These are phyloP conservation scores for Sarcophaga bullata DNA, from an alignment of 1,140 invertebrate genomes.

Conservation along the genomic window DNA sequence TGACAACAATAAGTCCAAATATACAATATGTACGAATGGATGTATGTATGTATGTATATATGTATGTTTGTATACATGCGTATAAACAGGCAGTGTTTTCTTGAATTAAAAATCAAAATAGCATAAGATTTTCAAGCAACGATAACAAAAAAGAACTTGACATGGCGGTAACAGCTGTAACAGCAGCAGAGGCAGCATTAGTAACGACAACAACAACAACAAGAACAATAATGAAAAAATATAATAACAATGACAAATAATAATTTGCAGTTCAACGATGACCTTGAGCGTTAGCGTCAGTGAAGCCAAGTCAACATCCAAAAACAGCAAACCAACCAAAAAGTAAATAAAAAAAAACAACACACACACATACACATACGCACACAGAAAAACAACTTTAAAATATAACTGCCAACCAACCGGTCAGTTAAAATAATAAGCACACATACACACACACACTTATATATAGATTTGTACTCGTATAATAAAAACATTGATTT, in stretches of 20 bases:
- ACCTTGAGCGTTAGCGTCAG: not conserved
- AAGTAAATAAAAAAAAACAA: not conserved
- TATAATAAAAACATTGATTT: no score
- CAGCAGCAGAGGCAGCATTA: not conserved
- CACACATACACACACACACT: no score
- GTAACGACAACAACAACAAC: not conserved
- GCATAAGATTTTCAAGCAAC: not conserved
- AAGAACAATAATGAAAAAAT: not conserved
- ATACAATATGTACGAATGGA: no score
- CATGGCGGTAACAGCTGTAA: not conserved
- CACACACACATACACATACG: no score
- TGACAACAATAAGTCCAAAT: slow-evolving; percentile 52
- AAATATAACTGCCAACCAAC: no score
- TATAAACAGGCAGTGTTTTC: not conserved
- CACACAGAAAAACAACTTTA: no score
- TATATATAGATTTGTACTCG: no score
- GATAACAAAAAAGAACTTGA: not conserved
- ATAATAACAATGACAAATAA: not conserved
- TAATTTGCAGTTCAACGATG: slow-evolving; percentile 14
- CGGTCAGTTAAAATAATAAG: no score
- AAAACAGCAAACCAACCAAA: slow-evolving; percentile 6
- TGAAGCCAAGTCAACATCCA: slow-evolving; percentile 11
- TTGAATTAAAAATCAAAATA: not conserved
- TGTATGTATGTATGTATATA: no score
- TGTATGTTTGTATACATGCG: not conserved